A percentile compares a stretch with the other conserved stretches of the same genome.
Evolutionary conservation across 2,113 vertebrate genomes (phyloP).

Genomic region (Pica pica): DNA sequence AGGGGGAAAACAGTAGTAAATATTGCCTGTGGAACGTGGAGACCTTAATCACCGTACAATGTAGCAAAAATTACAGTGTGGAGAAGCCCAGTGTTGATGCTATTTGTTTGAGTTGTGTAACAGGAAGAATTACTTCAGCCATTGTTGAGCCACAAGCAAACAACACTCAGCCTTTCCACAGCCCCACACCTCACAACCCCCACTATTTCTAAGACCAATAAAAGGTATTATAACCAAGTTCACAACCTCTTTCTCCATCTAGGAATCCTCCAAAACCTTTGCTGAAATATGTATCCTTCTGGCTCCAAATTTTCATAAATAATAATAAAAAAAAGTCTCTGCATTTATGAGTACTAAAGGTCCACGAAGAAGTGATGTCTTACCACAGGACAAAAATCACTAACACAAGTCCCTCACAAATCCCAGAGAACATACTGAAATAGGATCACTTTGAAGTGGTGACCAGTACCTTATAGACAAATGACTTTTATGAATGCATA

Average conservation of each 20-base stretch:
- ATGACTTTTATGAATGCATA: not conserved
- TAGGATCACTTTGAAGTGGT: not conserved
- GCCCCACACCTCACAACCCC: not conserved
- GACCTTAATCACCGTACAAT: not conserved
- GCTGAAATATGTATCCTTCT: not conserved
- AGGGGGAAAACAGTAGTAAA: not conserved
- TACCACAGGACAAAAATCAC: not conserved
- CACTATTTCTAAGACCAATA: not conserved
- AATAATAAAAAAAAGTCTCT: not conserved
- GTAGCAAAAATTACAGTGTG: not conserved
- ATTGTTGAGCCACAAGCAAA: not conserved
- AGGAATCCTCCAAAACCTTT: not conserved
- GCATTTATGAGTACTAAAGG: not conserved
- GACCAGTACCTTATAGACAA: not conserved
- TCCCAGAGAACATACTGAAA: not conserved
- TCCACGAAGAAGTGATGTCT: not conserved
- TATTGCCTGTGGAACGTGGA: not conserved
- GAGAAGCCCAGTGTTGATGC: not conserved
- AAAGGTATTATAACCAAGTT: not conserved
- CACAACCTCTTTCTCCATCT: not conserved
- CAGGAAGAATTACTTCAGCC: not conserved
- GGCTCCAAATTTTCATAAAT: not conserved
- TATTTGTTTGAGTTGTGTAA: not conserved
- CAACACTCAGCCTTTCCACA: not conserved
- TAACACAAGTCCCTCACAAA: not conserved